phyloP scores from a whole-genome alignment of 2,797 vertebrate genomes.

The Enteromius argenteus region DNA sequence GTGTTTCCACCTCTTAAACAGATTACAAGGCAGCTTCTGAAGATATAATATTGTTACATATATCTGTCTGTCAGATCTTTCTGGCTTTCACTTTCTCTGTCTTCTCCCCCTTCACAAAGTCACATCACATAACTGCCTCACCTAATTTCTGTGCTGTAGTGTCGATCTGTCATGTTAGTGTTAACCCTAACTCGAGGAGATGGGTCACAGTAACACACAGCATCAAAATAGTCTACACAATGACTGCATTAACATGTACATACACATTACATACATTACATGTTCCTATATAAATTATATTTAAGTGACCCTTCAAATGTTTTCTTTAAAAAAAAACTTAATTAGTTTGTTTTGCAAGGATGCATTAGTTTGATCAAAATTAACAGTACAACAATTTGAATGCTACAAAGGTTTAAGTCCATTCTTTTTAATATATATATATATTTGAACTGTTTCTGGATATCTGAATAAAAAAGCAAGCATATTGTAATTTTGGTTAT shows the following conservation, averaged over 20 bases:
- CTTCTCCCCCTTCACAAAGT: neutral
- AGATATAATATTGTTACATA: neutral
- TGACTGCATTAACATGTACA: neutral
- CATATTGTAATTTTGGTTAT: neutral
- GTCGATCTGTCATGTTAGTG: neutral
- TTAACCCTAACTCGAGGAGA: slow-evolving; percentile 21
- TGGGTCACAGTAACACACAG: slow-evolving; percentile 5
- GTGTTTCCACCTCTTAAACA: slow-evolving; percentile 25
- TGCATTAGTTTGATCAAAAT: neutral
- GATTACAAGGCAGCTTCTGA: neutral
- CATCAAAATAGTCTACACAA: neutral
- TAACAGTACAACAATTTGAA: neutral
- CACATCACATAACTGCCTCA: slow-evolving; percentile 41
- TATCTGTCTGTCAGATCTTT: slow-evolving; percentile 17
- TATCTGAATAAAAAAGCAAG: neutral
- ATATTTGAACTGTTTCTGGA: neutral
- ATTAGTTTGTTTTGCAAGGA: neutral
- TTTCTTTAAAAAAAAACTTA: neutral
- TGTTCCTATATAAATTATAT: neutral
- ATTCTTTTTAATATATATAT: neutral
- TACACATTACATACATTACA: neutral
- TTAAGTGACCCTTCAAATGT: neutral
- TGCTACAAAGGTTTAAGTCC: neutral
- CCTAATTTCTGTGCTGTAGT: slow-evolving; percentile 22
- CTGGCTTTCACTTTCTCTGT: slow-evolving; percentile 7